phyloP scores from a whole-genome alignment of 2,113 vertebrate genomes.

The Periophthalmus modestus region DNA sequence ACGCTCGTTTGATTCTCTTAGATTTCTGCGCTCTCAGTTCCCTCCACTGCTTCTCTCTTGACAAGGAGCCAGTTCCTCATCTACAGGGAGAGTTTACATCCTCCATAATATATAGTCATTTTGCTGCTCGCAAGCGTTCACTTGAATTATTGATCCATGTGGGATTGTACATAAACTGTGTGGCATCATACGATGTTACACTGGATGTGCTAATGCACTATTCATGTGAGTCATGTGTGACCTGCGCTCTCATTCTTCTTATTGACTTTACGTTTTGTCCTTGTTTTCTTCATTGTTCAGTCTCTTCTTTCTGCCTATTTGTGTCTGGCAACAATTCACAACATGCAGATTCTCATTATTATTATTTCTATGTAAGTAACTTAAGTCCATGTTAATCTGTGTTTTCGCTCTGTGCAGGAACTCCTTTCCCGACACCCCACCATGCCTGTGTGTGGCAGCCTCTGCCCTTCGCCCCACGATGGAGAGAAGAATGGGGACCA shows the following conservation, averaged over 20 bases:
- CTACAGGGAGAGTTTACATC: conserved; percentile 61
- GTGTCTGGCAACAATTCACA: conserved; percentile 47
- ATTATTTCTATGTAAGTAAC: conserved; percentile 38
- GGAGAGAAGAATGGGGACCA: conserved; percentile 32
- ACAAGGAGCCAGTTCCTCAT: conserved; percentile 35
- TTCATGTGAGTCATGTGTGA: conserved; percentile 52
- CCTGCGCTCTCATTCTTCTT: conserved; percentile 31
- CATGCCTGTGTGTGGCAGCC: conserved; percentile 69
- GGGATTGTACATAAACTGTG: conserved; percentile 38
- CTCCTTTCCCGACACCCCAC: conserved; percentile 69
- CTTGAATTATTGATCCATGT: conserved; percentile 63
- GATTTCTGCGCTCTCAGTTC: conserved; percentile 3
- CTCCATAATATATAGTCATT: conserved; percentile 55
- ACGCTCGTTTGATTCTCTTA: conserved; percentile 27
- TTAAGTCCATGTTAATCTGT: conserved; percentile 31
- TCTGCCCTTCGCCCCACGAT: conserved; percentile 43
- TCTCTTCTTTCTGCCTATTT: conserved; percentile 15
- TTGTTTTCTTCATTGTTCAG: conserved; percentile 6
- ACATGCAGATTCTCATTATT: conserved; percentile 24
- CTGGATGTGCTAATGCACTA: conserved; percentile 35
- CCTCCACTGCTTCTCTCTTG: conserved; percentile 1
- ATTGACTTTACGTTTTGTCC: conserved; percentile 15
- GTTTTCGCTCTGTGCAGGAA: conserved; percentile 52
- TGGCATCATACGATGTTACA: conserved; percentile 7
- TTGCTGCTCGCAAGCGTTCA: conserved; percentile 32